These are phyloP conservation scores for Telenomus remus DNA, from an alignment of 1,140 invertebrate genomes.

Conservation along the genomic window DNA sequence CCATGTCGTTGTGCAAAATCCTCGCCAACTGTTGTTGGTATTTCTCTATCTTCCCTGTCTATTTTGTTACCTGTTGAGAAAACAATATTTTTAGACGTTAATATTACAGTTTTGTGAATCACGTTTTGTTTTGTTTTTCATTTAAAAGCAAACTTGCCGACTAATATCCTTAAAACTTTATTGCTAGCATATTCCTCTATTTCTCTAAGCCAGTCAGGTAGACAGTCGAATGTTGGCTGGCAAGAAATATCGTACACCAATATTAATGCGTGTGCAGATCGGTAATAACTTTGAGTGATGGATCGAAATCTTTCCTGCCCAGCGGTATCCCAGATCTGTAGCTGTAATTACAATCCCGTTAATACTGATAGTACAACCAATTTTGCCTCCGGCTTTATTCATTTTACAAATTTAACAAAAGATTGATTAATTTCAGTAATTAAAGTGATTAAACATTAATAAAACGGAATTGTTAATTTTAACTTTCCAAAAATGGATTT, in stretches of 20 bases:
- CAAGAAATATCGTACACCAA: conserved; percentile 98
- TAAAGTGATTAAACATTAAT: too few species aligned
- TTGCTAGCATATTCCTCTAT: conserved; percentile 97
- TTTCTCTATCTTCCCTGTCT: conserved; percentile 95
- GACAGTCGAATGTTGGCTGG: conserved; percentile 96
- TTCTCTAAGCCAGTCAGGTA: conserved; percentile 96
- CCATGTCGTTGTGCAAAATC: conserved; percentile 96
- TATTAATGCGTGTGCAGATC: conserved; percentile 97
- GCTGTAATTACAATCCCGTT: conserved; percentile 77
- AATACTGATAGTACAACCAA: not conserved
- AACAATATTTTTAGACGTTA: too few species aligned
- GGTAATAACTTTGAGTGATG: conserved; percentile 98
- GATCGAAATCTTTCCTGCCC: conserved; percentile 98
- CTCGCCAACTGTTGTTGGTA: conserved; percentile 94
- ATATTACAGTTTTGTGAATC: too few species aligned
- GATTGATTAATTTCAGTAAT: too few species aligned
- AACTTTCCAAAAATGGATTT: too few species aligned
- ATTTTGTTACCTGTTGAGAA: conserved; percentile 98
- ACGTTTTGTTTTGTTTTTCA: conserved; percentile 1
- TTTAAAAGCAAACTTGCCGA: conserved; percentile 78
- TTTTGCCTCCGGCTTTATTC: not conserved
- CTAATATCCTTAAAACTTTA: conserved; percentile 94
- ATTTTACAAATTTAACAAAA: not conserved
- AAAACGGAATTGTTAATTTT: too few species aligned
- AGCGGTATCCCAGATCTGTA: conserved; percentile 99